These are phyloP conservation scores for Malurus elegans DNA, from an alignment of 2,113 vertebrate species.

Conservation along the genomic window DNA sequence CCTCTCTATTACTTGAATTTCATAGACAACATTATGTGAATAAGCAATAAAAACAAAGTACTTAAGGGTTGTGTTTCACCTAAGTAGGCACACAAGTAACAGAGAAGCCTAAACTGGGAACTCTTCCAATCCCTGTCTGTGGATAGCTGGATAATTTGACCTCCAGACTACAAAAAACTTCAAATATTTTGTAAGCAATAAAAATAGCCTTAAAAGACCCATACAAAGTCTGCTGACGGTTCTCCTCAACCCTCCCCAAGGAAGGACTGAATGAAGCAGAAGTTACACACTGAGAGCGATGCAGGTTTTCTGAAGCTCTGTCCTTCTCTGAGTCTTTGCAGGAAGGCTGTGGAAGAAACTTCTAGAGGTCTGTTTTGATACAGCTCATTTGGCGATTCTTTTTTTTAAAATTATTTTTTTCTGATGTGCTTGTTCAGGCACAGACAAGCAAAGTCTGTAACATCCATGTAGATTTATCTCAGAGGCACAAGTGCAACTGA, in stretches of 20 bases:
- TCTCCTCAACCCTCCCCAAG: not conserved
- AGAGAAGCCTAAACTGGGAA: not conserved
- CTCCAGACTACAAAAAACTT: not conserved
- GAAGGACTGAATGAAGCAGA: not conserved
- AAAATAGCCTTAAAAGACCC: not conserved
- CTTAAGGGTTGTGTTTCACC: not conserved
- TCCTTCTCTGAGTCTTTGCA: rapidly evolving
- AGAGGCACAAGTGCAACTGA: not conserved
- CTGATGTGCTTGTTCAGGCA: not conserved
- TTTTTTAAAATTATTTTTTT: not conserved
- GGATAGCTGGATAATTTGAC: not conserved
- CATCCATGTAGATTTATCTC: not conserved
- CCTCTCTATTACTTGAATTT: not conserved
- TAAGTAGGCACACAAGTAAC: not conserved
- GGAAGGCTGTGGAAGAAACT: not conserved
- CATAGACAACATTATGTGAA: not conserved
- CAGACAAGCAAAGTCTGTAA: not conserved
- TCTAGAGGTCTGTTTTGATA: not conserved
- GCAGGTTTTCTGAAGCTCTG: not conserved
- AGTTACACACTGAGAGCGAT: rapidly evolving
- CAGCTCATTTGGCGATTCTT: not conserved
- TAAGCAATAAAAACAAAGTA: slow-evolving; percentile 9
- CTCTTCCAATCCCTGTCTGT: not conserved
- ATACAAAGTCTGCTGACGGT: rapidly evolving
- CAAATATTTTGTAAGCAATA: not conserved